Evolutionary conservation across 1,140 invertebrate species (phyloP).

Genomic region (Protaetia brevitarsis): DNA sequence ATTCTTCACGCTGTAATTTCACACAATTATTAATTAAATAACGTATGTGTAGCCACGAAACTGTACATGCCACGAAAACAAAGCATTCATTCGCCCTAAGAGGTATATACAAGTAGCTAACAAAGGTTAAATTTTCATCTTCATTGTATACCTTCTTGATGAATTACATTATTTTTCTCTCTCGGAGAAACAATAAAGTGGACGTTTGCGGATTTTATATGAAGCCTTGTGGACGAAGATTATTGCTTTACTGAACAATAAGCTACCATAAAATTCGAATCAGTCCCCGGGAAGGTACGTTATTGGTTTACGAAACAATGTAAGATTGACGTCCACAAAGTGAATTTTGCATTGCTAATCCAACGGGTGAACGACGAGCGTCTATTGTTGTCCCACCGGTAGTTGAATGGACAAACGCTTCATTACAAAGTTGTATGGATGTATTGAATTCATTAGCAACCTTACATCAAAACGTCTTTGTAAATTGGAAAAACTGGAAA

Average conservation of each 20-base stretch:
- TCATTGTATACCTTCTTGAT: background rate
- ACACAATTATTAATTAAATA: too few relatives aligned
- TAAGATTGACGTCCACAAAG: conserved; percentile 29
- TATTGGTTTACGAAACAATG: conserved; percentile 26
- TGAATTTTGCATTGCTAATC: conserved; percentile 32
- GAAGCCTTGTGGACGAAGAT: background rate
- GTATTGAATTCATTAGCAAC: background rate
- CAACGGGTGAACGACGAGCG: conserved; percentile 23
- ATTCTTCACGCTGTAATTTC: too few relatives aligned
- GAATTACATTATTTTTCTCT: background rate
- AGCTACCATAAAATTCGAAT: background rate
- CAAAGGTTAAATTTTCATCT: background rate
- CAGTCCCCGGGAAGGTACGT: background rate
- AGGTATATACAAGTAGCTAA: too few relatives aligned
- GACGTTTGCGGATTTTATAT: background rate
- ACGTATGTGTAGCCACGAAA: too few relatives aligned
- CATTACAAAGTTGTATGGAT: conserved; percentile 29
- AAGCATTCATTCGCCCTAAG: too few relatives aligned
- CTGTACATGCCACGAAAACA: too few relatives aligned
- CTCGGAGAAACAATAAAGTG: background rate
- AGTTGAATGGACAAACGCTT: conserved; percentile 26
- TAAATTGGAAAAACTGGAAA: background rate
- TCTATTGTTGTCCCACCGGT: conserved; percentile 25
- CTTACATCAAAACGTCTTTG: conserved; percentile 9
- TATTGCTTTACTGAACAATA: background rate